Conservation (phyloP, 1,140 invertebrate genomes). For the Drosophila micromelanica region DNA sequence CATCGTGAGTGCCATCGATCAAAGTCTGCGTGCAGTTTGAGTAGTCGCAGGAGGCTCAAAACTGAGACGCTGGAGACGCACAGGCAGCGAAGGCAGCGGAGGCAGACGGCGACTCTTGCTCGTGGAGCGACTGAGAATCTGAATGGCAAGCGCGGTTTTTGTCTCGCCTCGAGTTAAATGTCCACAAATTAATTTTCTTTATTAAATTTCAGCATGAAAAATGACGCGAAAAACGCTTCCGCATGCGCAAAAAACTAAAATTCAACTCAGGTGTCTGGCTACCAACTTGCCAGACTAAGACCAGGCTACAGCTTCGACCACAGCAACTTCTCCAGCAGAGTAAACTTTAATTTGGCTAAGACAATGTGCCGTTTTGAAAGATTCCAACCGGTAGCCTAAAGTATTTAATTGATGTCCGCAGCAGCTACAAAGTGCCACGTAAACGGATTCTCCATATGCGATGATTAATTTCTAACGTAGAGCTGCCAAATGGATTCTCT, state of each 20-base stretch:
- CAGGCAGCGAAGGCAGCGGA: not conserved
- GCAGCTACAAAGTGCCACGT: constrained; percentile 42
- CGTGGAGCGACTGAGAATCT: not conserved
- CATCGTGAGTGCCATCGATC: constrained; percentile 80
- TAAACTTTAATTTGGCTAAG: constrained; percentile 74
- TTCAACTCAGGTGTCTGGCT: constrained; percentile 71
- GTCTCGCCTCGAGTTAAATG: constrained; percentile 82
- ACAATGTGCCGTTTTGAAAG: constrained; percentile 76
- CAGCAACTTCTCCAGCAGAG: too few species aligned
- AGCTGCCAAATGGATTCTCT: not conserved
- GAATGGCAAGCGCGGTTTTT: constrained; percentile 43
- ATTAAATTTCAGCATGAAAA: constrained; percentile 83
- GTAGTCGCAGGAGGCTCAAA: constrained; percentile 47
- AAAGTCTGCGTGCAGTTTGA: constrained; percentile 78
- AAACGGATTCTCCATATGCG: constrained; percentile 39
- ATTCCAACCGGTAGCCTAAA: constrained; percentile 56
- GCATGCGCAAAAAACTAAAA: constrained; percentile 65
- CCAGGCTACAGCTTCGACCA: constrained; percentile 6
- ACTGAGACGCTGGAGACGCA: not conserved
- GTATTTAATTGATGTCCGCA: constrained; percentile 70
- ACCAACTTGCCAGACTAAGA: constrained; percentile 15
- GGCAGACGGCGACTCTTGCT: not conserved
- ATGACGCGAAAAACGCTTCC: constrained; percentile 82
- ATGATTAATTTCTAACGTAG: constrained; percentile 62
- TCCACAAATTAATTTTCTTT: constrained; percentile 83